Conservation (phyloP, 1,140 invertebrate species). For the Brachionus asplanchnoidis region DNA sequence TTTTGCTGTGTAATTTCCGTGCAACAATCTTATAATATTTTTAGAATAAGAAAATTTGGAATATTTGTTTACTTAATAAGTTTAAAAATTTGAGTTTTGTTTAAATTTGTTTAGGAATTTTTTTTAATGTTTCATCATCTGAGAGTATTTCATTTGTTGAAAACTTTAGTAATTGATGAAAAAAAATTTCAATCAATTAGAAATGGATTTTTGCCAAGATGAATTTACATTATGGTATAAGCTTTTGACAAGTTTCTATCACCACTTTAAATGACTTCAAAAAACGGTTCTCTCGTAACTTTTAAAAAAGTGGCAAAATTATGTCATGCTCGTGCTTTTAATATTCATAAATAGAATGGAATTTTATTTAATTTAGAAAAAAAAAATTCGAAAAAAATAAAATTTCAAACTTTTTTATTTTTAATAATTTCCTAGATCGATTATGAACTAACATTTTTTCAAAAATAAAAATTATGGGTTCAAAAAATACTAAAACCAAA, state of each 20-base stretch:
- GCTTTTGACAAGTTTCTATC: background rate
- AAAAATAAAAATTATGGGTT: constrained; percentile 17
- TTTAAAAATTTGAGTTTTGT: background rate
- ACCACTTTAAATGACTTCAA: background rate
- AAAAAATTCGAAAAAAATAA: background rate
- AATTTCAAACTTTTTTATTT: background rate
- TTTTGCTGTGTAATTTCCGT: background rate
- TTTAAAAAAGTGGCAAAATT: background rate
- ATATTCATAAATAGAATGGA: background rate
- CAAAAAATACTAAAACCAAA: background rate
- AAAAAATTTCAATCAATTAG: background rate
- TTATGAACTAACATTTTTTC: background rate
- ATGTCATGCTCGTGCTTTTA: background rate
- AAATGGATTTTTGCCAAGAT: background rate
- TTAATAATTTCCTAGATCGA: background rate
- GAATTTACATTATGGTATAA: background rate
- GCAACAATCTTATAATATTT: background rate
- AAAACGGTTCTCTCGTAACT: background rate
- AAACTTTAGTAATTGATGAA: background rate
- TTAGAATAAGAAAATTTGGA: background rate
- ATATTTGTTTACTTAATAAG: background rate
- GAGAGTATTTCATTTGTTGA: background rate
- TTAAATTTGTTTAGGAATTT: background rate
- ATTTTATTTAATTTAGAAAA: background rate
- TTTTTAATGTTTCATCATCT: background rate